Evolutionary conservation across 2,888 invertebrate species (phyloP).

Genomic region (Acheta domesticus): DNA sequence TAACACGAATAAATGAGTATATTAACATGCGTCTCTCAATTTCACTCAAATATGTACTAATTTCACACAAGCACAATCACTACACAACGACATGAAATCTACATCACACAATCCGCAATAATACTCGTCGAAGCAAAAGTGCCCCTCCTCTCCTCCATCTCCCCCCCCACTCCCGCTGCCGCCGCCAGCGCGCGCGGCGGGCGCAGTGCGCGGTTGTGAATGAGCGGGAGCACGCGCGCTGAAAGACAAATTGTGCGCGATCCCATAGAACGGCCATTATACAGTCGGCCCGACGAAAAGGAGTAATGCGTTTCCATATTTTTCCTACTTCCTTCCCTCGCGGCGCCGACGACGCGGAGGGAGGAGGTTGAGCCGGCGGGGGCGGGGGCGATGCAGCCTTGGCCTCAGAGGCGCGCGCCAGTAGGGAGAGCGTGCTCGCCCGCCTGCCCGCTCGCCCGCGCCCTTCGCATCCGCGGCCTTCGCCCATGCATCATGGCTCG

Average conservation of each 20-base stretch:
- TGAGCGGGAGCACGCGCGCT: not conserved
- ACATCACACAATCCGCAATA: no score
- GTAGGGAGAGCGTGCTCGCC: not conserved
- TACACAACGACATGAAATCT: no score
- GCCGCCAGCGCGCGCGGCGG: not conserved
- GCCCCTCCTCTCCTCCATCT: no score
- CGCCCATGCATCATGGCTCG: not conserved
- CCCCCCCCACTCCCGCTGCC: not conserved
- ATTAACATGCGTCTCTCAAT: no score
- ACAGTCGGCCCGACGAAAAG: constrained; percentile 18
- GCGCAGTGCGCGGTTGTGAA: not conserved
- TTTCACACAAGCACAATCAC: no score
- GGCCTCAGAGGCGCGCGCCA: not conserved
- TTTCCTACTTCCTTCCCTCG: not conserved
- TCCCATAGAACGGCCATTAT: constrained; percentile 18
- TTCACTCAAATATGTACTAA: no score
- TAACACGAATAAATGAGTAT: no score
- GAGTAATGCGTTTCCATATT: constrained; percentile 18
- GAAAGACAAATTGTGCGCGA: not conserved
- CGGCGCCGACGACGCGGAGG: no score
- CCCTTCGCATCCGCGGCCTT: not conserved
- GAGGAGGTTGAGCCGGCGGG: no score
- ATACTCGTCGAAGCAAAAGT: no score
- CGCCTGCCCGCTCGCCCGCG: not conserved
- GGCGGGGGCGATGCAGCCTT: not conserved